Evolutionary conservation across 2,797 vertebrate species (phyloP).

Genomic region (Gephyroberyx darwinii): DNA sequence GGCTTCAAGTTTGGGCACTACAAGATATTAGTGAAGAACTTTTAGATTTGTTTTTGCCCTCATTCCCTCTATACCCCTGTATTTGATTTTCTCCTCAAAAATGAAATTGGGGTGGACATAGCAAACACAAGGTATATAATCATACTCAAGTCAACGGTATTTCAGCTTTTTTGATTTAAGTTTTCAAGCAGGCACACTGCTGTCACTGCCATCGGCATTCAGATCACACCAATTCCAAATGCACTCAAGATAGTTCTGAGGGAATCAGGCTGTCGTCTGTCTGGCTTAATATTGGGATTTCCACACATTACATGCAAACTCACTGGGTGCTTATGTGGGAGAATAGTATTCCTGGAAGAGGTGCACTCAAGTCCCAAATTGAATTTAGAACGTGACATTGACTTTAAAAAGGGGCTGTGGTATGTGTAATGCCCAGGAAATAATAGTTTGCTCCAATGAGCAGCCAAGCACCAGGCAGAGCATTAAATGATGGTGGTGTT

Average conservation of each 20-base stretch:
- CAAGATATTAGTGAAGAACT: constrained; percentile 17
- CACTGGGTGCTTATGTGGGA: constrained; percentile 52
- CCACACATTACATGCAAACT: constrained; percentile 62
- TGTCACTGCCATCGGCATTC: constrained; percentile 59
- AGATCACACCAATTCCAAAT: constrained; percentile 56
- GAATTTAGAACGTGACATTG: constrained; percentile 67
- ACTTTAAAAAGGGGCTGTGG: constrained; percentile 57
- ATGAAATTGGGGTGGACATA: constrained; percentile 21
- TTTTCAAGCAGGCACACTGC: constrained; percentile 33
- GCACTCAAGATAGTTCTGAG: constrained; percentile 43
- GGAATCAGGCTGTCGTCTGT: constrained; percentile 55
- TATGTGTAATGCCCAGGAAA: constrained; percentile 61
- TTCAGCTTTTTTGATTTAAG: constrained; percentile 13
- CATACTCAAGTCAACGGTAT: constrained; percentile 10
- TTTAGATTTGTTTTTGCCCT: constrained; percentile 2
- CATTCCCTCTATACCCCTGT: not conserved
- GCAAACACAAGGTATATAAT: constrained; percentile 24
- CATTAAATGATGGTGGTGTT: constrained; percentile 52
- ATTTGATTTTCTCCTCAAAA: not conserved
- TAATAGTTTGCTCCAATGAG: constrained; percentile 54
- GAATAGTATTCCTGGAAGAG: constrained; percentile 66
- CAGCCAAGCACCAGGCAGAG: constrained; percentile 43
- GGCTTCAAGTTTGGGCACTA: constrained; percentile 12
- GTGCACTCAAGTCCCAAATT: constrained; percentile 62
- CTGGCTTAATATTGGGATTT: constrained; percentile 71